phyloP scores from a whole-genome alignment of 2,888 invertebrate genomes.

The Anodontia alba region DNA sequence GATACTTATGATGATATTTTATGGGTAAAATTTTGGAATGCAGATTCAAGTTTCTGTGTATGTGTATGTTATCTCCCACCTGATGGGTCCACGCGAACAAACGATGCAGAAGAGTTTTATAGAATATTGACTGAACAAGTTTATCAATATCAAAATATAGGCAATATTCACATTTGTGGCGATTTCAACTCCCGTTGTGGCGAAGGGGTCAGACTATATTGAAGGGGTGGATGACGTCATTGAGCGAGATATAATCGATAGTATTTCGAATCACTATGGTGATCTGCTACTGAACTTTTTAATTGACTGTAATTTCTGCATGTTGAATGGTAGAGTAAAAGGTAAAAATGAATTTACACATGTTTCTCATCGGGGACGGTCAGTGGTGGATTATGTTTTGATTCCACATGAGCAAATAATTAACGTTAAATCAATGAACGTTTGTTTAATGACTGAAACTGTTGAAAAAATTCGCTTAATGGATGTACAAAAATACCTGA shows the following conservation, averaged over 20 bases:
- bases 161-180: slow-evolving; percentile 21
- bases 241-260: slow-evolving; percentile 17
- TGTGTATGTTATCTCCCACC: slow-evolving; percentile 8
- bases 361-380: slow-evolving; percentile 15
- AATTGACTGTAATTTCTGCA: slow-evolving; percentile 21
- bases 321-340: slow-evolving; percentile 24
- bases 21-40: slow-evolving; percentile 19
- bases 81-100: not conserved
- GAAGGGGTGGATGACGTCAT: slow-evolving; percentile 32
- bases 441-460: slow-evolving; percentile 15
- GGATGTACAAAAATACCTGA: slow-evolving; percentile 18
- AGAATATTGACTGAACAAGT: slow-evolving; percentile 10
- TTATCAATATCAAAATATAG: slow-evolving; percentile 32
- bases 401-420: slow-evolving; percentile 9
- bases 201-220: slow-evolving; percentile 13
- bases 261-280: slow-evolving; percentile 17
- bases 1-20: slow-evolving; percentile 5
- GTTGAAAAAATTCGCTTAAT: not conserved
- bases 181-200: slow-evolving; percentile 29
- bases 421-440: slow-evolving; percentile 5
- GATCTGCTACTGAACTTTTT: slow-evolving; percentile 24
- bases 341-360: slow-evolving; percentile 10
- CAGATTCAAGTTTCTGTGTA: not conserved
- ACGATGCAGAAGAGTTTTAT: slow-evolving; percentile 13
- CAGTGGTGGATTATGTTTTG: slow-evolving; percentile 27